phyloP scores from a whole-genome alignment of 2,113 vertebrate species.

The Antechinus stuartii region DNA sequence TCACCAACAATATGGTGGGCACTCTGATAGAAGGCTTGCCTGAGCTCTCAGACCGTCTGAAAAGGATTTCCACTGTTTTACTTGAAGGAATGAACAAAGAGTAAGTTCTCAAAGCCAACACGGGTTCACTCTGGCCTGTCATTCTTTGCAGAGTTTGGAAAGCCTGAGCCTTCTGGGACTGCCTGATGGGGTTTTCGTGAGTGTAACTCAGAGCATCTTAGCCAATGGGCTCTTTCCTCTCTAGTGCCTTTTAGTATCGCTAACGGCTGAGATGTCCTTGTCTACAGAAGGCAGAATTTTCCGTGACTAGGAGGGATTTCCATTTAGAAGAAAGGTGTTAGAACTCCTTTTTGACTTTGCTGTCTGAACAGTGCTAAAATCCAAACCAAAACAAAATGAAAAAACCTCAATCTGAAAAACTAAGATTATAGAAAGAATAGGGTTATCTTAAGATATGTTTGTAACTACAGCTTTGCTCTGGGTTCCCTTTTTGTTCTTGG shows the following conservation, averaged over 20 bases:
- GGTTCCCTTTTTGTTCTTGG: not conserved
- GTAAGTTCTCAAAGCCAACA: conserved; percentile 83
- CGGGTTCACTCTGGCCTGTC: not conserved
- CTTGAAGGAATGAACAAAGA: conserved; percentile 92
- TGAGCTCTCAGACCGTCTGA: conserved; percentile 87
- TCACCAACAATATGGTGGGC: conserved; percentile 91
- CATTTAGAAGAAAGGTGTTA: not conserved
- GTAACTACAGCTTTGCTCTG: not conserved
- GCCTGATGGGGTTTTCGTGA: conserved; percentile 1
- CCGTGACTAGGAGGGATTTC: conserved; percentile 28
- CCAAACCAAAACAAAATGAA: not conserved
- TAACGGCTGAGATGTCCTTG: conserved; percentile 41
- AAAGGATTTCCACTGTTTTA: conserved; percentile 90
- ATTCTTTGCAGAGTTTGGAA: not conserved
- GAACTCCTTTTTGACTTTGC: conserved; percentile 4
- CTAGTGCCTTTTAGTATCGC: conserved; percentile 50
- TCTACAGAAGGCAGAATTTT: conserved; percentile 34
- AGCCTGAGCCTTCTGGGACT: not conserved
- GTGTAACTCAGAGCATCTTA: conserved; percentile 15
- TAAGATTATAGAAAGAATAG: not conserved
- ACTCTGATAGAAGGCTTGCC: conserved; percentile 87
- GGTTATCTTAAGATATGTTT: not conserved
- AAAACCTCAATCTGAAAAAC: not conserved
- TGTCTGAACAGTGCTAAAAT: conserved; percentile 16
- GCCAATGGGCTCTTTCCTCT: conserved; percentile 21